Percentiles rank a stretch among this genome's conserved stretches.
Conservation (phyloP, 2,113 vertebrate species). For the Solenodon paradoxus region DNA sequence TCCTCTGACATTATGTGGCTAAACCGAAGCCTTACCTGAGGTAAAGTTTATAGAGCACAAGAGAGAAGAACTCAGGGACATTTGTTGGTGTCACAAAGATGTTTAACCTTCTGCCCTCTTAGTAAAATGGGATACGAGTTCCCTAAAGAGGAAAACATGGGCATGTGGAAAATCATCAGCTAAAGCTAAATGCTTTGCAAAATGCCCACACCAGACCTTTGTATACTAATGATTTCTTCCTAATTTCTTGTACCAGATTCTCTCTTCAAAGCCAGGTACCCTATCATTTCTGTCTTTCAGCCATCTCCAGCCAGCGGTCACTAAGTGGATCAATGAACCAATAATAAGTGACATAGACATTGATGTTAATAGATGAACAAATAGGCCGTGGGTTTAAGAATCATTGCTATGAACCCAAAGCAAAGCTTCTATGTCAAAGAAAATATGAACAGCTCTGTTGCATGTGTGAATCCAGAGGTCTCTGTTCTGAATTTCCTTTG, state of each 20-base stretch:
- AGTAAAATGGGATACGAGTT: background rate
- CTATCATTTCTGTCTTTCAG: background rate
- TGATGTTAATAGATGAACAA: background rate
- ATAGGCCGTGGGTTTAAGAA: background rate
- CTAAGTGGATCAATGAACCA: background rate
- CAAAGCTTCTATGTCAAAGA: no score
- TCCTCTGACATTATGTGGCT: background rate
- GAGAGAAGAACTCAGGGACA: background rate
- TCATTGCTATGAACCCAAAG: background rate
- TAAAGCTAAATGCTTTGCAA: background rate
- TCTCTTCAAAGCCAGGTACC: background rate
- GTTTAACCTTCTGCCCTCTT: background rate
- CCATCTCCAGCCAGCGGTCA: background rate
- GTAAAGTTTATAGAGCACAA: background rate
- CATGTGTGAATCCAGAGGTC: no score
- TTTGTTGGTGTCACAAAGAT: background rate
- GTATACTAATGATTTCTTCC: background rate
- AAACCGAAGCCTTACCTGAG: background rate
- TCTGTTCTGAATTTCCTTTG: background rate
- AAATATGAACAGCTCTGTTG: background rate
- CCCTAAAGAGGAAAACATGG: background rate
- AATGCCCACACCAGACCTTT: background rate
- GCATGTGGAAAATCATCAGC: background rate
- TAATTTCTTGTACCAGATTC: background rate
- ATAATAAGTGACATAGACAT: background rate